Percentiles rank a stretch among this genome's conserved stretches.
phyloP scores from a whole-genome alignment of 2,888 invertebrate species.

The Cepaea hortensis region DNA sequence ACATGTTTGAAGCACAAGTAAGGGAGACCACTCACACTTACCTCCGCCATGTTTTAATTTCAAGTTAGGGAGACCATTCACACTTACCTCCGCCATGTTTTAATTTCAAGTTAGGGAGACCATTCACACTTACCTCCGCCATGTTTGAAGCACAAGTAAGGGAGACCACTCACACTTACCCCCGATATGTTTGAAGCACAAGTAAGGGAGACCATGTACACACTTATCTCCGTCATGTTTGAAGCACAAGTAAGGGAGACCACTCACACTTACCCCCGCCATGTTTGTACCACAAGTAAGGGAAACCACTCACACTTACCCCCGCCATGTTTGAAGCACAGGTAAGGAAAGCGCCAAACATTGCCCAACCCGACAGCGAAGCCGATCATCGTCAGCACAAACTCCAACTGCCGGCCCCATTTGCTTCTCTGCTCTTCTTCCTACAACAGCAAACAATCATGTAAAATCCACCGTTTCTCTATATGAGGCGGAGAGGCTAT shows the following conservation, averaged over 20 bases:
- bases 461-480: not conserved
- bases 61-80: too few relatives aligned
- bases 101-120: not conserved
- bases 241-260: not conserved
- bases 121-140: constrained; percentile 7
- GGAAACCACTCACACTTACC: not conserved
- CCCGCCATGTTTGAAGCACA: constrained; percentile 27
- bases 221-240: not conserved
- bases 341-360: constrained; percentile 28
- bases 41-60: too few relatives aligned
- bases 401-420: constrained; percentile 18
- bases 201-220: not conserved
- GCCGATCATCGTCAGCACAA: constrained; percentile 25
- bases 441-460: not conserved
- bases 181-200: not conserved
- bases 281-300: not conserved
- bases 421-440: not conserved
- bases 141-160: constrained; percentile 23
- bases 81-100: not conserved
- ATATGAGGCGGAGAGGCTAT: too few relatives aligned
- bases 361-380: constrained; percentile 28
- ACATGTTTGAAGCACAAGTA: not conserved
- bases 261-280: not conserved
- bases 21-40: not conserved
- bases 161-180: not conserved